phyloP scores from a whole-genome alignment of 2,888 invertebrate species.

The Drosophila seclusa region DNA sequence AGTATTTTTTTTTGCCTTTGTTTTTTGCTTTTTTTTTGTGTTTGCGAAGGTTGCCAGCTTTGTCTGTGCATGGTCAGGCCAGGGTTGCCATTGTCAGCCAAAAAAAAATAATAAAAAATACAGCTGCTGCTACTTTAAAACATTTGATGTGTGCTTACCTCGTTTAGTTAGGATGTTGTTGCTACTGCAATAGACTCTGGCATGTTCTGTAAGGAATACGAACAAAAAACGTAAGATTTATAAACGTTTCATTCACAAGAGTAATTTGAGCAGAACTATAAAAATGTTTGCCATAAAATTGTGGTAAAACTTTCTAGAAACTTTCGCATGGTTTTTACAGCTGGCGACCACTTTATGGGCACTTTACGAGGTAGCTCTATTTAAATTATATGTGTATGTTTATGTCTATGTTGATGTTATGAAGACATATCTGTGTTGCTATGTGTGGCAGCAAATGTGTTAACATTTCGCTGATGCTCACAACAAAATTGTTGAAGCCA shows the following conservation, averaged over 20 bases:
- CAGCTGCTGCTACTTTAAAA: constrained; percentile 36
- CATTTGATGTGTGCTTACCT: constrained; percentile 58
- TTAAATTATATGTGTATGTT: constrained; percentile 29
- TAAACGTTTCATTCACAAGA: constrained; percentile 53
- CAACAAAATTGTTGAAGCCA: constrained; percentile 62
- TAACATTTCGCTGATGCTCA: constrained; percentile 51
- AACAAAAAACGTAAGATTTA: constrained; percentile 21
- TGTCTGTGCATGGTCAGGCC: constrained; percentile 74
- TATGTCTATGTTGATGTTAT: constrained; percentile 11
- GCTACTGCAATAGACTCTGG: constrained; percentile 37
- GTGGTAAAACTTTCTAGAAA: constrained; percentile 58
- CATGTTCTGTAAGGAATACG: constrained; percentile 65
- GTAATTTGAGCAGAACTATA: constrained; percentile 55
- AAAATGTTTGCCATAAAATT: constrained; percentile 44
- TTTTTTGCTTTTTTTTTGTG: constrained; percentile 45
- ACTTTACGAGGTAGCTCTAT: constrained; percentile 49
- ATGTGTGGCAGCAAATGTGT: constrained; percentile 54
- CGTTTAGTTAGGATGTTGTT: constrained; percentile 47
- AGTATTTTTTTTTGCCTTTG: constrained; percentile 35
- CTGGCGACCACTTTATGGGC: constrained; percentile 44
- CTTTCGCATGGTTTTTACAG: constrained; percentile 49
- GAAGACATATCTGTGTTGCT: constrained; percentile 22
- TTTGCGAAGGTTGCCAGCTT: constrained; percentile 66
- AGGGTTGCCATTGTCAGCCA: constrained; percentile 75
- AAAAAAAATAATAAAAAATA: constrained; percentile 44